Conservation (phyloP, 2,888 invertebrate genomes). For the Carterocephalus palaemon region DNA sequence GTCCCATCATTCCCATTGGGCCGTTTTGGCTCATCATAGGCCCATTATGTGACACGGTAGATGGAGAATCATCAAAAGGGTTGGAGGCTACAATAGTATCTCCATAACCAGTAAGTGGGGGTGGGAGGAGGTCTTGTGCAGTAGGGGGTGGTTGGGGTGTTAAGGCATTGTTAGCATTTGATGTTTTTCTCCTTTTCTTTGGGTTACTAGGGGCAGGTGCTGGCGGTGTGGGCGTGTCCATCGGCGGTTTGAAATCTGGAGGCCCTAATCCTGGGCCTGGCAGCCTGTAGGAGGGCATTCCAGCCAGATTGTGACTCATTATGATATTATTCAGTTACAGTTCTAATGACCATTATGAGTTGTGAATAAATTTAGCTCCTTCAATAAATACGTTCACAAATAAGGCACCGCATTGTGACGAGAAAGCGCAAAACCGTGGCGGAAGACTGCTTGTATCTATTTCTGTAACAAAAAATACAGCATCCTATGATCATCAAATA, state of each 20-base stretch:
- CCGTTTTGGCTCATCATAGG: slow-evolving; percentile 84
- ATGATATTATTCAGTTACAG: slow-evolving; percentile 59
- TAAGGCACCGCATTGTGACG: slow-evolving; percentile 67
- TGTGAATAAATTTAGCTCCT: slow-evolving; percentile 38
- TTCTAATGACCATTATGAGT: slow-evolving; percentile 62
- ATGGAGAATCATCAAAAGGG: slow-evolving; percentile 95
- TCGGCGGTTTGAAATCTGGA: slow-evolving; percentile 85
- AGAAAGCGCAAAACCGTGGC: slow-evolving; percentile 62
- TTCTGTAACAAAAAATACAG: slow-evolving; percentile 69
- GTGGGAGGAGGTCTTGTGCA: slow-evolving; percentile 88
- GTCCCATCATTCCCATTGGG: slow-evolving; percentile 82
- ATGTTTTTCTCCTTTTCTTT: slow-evolving; percentile 91
- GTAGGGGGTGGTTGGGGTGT: slow-evolving; percentile 85
- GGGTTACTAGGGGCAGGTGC: slow-evolving; percentile 89
- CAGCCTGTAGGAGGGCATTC: slow-evolving; percentile 89
- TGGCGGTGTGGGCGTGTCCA: slow-evolving; percentile 83
- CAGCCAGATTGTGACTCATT: slow-evolving; percentile 90
- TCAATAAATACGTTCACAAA: slow-evolving; percentile 51
- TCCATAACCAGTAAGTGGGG: slow-evolving; percentile 93
- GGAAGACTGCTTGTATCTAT: slow-evolving; percentile 68
- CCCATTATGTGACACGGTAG: slow-evolving; percentile 79
- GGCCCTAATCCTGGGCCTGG: slow-evolving; percentile 85
- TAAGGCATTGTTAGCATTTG: slow-evolving; percentile 82
- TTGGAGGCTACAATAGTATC: slow-evolving; percentile 97
- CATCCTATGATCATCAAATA: slow-evolving; percentile 23